phyloP scores from a whole-genome alignment of 2,797 vertebrate genomes.

The Enteromius paludinosus region DNA sequence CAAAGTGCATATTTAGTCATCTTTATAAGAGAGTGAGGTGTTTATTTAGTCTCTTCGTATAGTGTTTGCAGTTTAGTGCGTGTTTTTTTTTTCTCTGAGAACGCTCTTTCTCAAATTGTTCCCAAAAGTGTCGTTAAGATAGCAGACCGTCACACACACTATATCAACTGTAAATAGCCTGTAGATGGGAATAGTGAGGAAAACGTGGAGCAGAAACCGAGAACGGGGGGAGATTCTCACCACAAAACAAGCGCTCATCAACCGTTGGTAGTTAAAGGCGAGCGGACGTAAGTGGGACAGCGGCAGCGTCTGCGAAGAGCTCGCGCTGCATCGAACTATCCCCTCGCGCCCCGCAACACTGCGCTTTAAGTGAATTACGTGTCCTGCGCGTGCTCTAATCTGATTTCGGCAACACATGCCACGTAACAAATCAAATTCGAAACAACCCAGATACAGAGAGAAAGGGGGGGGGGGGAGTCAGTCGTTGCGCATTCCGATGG shows the following conservation, averaged over 20 bases:
- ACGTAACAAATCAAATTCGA: constrained; percentile 60
- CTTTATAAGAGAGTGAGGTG: neutral
- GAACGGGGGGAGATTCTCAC: constrained; percentile 34
- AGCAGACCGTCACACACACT: neutral
- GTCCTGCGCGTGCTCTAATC: constrained; percentile 59
- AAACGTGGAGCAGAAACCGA: neutral
- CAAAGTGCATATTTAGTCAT: neutral
- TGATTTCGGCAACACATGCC: constrained; percentile 59
- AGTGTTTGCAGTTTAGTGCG: neutral
- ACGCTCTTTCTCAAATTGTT: neutral
- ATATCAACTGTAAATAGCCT: neutral
- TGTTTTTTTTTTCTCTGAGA: neutral
- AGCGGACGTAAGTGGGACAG: constrained; percentile 77
- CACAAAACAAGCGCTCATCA: constrained; percentile 66
- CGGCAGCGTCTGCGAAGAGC: constrained; percentile 50
- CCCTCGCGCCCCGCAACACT: constrained; percentile 64
- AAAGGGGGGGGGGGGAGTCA: constrained; percentile 41
- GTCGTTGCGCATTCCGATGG: constrained; percentile 69
- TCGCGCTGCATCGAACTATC: constrained; percentile 68
- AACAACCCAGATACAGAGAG: constrained; percentile 44
- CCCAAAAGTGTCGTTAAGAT: neutral
- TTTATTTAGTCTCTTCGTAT: neutral
- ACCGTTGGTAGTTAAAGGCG: constrained; percentile 64
- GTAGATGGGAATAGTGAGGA: neutral
- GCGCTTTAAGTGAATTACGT: constrained; percentile 74